Percentiles rank a stretch among this genome's conserved stretches.
Conservation (phyloP, 53 echinoderm and acorn worm genomes). For the Hippasteria phrygiana region DNA sequence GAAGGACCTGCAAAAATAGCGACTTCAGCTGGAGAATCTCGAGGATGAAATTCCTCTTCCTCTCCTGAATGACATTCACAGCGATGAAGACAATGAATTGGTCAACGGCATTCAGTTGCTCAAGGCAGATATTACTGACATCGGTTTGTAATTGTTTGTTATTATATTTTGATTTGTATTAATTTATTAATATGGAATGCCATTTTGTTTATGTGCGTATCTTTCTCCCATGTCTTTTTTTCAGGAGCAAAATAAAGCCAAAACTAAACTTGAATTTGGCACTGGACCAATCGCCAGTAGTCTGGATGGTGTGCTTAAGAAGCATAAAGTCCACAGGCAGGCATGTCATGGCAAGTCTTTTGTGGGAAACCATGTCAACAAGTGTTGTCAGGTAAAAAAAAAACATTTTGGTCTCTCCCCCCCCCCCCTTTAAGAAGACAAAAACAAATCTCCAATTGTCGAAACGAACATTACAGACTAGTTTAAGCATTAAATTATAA, state of each 20-base stretch:
- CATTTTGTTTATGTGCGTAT: not conserved
- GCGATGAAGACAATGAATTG: not conserved
- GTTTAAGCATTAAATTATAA: too few relatives aligned
- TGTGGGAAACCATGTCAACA: slow-evolving; percentile 76
- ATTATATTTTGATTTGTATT: not conserved
- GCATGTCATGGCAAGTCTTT: slow-evolving; percentile 67
- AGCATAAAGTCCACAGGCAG: slow-evolving; percentile 50
- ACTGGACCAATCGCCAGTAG: slow-evolving; percentile 36
- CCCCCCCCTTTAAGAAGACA: too few relatives aligned
- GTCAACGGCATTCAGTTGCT: not conserved
- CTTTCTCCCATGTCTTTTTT: not conserved
- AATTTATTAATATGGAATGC: not conserved
- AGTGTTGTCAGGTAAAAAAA: slow-evolving; percentile 64
- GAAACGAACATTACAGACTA: too few relatives aligned
- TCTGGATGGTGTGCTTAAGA: slow-evolving; percentile 27
- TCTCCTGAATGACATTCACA: not conserved
- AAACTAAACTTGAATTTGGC: slow-evolving; percentile 1
- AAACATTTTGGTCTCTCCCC: not conserved
- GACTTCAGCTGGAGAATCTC: not conserved
- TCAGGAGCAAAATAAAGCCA: not conserved
- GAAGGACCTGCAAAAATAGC: not conserved
- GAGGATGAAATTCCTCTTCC: slow-evolving; percentile 37
- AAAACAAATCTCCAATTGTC: too few relatives aligned
- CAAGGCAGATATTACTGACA: not conserved
- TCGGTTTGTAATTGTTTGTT: not conserved